Base-by-base conservation (phyloP, 1,140 invertebrate genomes). In the Nomia melanderi region DNA sequence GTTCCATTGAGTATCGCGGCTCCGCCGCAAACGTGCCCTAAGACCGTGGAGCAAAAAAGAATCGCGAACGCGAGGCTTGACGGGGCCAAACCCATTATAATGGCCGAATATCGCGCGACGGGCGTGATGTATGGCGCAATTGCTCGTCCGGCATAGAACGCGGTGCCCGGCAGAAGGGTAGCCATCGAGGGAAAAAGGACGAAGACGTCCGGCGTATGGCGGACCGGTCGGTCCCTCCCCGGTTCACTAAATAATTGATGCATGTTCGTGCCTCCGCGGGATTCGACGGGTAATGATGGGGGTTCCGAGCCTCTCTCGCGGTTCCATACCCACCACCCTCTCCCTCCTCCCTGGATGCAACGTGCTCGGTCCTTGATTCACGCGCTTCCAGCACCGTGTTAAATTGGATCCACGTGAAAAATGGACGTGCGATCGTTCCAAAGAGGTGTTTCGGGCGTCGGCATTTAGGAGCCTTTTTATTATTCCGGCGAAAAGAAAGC, bases 181-280 rank as follows among this genome's bases (percentile, higher is more conserved):
- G 59, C 25, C 29, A 41, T 36, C 27, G 33, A 14, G 11, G 54
- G 27, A 33, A 65, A 63, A 60, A 74, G 62, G 56, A 74, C 27
- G 20, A 60, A 44, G 64, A 59, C 9, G 31, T 36, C 31, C 63
- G 29, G 70, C 27, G 64, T 17, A 67, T 44, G 25, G 47, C 36
- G 67, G 53, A 65, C 27, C n/a, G 25, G 39, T 20, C 53, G 70
- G 67, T 69, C 74, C 82, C 82, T 74, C 60, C 70, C 70, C 66
- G 76, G 57, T 82, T 83, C 80, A 44, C 82, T 77, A 84, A 87
- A 87, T 87, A 87, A 87, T 87, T 82, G 86, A 87, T 87, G 86
- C 86, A 85, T 79, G 78, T 77, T 77, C 69, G 60, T 75, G 80
- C 72, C 78, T 81, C 72, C 81, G 84, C 79, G 70, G 79, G 82